phyloP scores from a whole-genome alignment of 2,888 invertebrate species.

The Cordylochernes scorpioides region DNA sequence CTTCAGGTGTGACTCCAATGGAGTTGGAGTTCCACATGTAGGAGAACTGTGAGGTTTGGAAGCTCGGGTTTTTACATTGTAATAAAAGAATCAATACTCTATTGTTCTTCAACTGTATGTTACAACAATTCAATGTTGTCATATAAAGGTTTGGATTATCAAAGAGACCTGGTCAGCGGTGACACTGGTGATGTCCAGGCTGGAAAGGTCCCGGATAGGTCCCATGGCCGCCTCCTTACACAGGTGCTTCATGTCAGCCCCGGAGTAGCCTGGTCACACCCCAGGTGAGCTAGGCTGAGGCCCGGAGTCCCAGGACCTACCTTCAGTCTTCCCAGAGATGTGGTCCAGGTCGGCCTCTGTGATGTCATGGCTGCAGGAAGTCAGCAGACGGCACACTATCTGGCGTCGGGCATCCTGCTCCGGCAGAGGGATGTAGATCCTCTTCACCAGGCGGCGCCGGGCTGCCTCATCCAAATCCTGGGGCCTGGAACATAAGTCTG shows the following conservation, averaged over 20 bases:
- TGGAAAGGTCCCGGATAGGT: conserved; percentile 42
- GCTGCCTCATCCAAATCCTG: conserved; percentile 94
- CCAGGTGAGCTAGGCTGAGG: too few species aligned
- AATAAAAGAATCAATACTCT: too few species aligned
- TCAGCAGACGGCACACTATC: conserved; percentile 44
- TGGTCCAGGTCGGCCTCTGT: conserved; percentile 32
- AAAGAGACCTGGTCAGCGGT: conserved; percentile 27
- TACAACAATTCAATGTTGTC: too few species aligned
- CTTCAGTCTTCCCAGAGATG: conserved; percentile 40
- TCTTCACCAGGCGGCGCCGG: conserved; percentile 61
- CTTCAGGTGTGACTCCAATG: too few species aligned
- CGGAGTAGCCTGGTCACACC: too few species aligned
- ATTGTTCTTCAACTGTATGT: too few species aligned
- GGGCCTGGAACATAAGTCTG: too few species aligned
- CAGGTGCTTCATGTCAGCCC: conserved; percentile 75
- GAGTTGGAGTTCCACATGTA: too few species aligned
- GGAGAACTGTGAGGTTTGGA: too few species aligned
- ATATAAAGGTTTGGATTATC: too few species aligned
- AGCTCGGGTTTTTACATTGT: too few species aligned
- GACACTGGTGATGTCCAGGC: conserved; percentile 5
- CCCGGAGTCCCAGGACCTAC: too few species aligned
- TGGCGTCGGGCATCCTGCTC: conserved; percentile 45
- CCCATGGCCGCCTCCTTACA: conserved; percentile 91
- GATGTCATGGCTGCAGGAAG: conserved; percentile 37
- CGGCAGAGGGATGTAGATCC: conserved; percentile 78